Evolutionary conservation across 2,797 vertebrate genomes (phyloP).

Genomic region (Neostethus bicornis): DNA sequence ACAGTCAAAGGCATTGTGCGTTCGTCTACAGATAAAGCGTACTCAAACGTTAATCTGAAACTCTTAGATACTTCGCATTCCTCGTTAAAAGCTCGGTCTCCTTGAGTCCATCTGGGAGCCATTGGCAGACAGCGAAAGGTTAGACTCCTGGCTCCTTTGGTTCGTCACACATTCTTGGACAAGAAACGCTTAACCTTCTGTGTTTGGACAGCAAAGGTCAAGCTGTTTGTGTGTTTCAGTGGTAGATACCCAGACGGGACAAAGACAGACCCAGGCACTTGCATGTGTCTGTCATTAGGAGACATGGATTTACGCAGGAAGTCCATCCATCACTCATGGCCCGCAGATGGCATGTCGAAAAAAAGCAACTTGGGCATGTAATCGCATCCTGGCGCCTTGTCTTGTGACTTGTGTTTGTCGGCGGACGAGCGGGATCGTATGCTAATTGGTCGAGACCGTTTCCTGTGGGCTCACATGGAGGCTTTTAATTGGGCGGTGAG

Average conservation of each 20-base stretch:
- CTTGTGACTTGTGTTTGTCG: constrained; percentile 11
- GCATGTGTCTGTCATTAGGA: constrained; percentile 64
- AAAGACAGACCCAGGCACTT: constrained; percentile 3
- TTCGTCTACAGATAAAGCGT: too few species aligned
- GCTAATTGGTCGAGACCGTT: constrained; percentile 61
- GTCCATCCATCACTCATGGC: constrained; percentile 64
- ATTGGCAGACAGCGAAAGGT: constrained; percentile 48
- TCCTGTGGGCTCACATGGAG: constrained; percentile 63
- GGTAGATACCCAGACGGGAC: constrained; percentile 4
- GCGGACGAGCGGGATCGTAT: constrained; percentile 40
- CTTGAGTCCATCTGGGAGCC: constrained; percentile 37
- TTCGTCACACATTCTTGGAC: constrained; percentile 33
- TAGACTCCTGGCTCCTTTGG: constrained; percentile 37
- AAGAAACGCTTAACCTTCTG: constrained; percentile 61
- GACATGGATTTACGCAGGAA: constrained; percentile 61
- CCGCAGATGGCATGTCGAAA: constrained; percentile 49
- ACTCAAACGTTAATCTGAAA: too few species aligned
- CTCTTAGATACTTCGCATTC: too few species aligned
- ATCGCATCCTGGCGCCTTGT: constrained; percentile 67
- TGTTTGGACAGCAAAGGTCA: constrained; percentile 43
- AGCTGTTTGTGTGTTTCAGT: constrained; percentile 24
- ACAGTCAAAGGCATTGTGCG: too few species aligned
- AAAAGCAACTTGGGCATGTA: constrained; percentile 49
- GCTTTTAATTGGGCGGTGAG: constrained; percentile 64
- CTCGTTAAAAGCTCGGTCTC: constrained; percentile 16